Percentiles rank a stretch among this genome's conserved stretches.
Conservation (phyloP, 2,888 invertebrate species). For the Rotaria sp. region DNA sequence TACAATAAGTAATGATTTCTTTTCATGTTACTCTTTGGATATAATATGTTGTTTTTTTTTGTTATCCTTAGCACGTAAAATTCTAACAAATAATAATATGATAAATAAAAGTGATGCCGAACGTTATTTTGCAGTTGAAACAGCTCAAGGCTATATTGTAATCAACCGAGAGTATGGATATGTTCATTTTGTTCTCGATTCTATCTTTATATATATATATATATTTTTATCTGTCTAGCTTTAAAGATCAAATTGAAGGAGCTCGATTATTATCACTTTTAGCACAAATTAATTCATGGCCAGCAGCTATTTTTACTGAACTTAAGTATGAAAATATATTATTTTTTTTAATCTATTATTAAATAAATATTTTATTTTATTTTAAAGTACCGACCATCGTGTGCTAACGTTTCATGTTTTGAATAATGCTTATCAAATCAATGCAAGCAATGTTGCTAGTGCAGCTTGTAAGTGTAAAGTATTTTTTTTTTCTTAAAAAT, state of each 20-base stretch:
- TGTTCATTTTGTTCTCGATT: neutral
- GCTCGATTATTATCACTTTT: conserved; percentile 3
- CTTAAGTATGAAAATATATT: neutral
- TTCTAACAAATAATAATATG: neutral
- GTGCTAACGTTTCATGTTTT: neutral
- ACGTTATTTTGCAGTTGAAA: conserved; percentile 18
- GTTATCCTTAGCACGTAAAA: neutral
- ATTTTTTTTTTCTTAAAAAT: too few relatives aligned
- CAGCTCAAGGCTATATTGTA: neutral
- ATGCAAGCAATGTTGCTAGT: conserved; percentile 20
- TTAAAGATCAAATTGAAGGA: conserved; percentile 21
- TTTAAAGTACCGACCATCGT: neutral
- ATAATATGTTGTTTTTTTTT: neutral
- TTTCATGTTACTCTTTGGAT: neutral
- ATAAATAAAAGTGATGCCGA: neutral
- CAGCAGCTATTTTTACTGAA: conserved; percentile 1
- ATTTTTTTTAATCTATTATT: neutral
- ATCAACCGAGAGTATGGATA: neutral
- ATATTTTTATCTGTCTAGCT: neutral
- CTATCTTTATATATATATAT: neutral
- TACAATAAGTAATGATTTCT: neutral
- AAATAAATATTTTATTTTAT: neutral
- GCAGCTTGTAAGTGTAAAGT: neutral
- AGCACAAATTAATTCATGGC: neutral
- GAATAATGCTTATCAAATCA: conserved; percentile 15